A percentile compares a stretch with the other conserved stretches of the same genome.
Evolutionary conservation across 2,113 vertebrate genomes (phyloP).

Genomic region (Nicator chloris): DNA sequence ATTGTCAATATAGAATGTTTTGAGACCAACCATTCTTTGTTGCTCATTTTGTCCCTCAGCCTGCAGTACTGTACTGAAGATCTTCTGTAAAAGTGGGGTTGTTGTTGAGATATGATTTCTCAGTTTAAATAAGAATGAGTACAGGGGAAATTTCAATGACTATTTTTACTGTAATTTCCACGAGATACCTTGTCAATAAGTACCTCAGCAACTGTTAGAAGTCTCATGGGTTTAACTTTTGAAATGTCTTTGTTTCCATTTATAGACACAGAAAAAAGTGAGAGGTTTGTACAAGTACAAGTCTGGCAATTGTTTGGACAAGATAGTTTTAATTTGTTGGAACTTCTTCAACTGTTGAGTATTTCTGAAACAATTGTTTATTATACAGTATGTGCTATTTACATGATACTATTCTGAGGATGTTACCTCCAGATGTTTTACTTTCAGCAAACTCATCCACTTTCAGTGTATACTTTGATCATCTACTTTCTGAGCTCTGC

Average conservation of each 20-base stretch:
- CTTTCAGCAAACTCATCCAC: not conserved
- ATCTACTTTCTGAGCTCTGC: not conserved
- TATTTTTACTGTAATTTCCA: not conserved
- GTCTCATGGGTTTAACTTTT: not conserved
- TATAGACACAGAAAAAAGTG: not conserved
- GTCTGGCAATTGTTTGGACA: not conserved
- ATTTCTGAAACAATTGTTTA: not conserved
- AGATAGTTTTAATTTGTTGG: not conserved
- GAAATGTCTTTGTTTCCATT: slow-evolving; percentile 4
- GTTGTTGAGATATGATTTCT: not conserved
- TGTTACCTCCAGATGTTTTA: not conserved
- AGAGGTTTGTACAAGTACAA: not conserved
- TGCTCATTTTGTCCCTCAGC: not conserved
- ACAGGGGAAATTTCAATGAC: not conserved
- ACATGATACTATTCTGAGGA: not conserved
- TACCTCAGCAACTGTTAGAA: not conserved
- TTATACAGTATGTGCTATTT: not conserved
- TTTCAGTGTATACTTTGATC: not conserved
- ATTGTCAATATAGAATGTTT: not conserved
- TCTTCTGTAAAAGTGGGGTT: not conserved
- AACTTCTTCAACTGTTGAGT: not conserved
- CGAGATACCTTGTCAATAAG: not conserved
- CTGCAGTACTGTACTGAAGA: not conserved
- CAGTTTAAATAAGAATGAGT: not conserved
- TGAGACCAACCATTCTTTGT: not conserved